A percentile compares a stretch with the other conserved stretches of the same genome.
Evolutionary conservation across 2,888 invertebrate species (phyloP).

Genomic region (Autographa pulchrina): DNA sequence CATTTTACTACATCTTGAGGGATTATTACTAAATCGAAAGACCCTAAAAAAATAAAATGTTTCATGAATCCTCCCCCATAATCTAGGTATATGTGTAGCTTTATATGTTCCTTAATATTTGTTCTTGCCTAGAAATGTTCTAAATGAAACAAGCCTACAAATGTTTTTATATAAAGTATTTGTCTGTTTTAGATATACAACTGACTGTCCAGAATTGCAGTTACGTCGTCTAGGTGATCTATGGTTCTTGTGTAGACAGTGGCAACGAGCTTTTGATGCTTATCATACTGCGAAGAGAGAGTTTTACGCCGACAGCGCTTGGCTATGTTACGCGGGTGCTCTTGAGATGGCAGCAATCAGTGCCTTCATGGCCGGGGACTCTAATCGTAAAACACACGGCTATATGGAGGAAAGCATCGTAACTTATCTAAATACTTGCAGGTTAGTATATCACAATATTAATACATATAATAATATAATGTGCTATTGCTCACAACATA

Average conservation of each 20-base stretch:
- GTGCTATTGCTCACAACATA: too few relatives aligned
- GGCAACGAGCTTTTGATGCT: slow-evolving; percentile 96
- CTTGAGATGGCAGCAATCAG: slow-evolving; percentile 98
- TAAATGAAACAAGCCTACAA: background rate
- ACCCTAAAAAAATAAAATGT: too few relatives aligned
- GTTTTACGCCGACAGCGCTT: slow-evolving; percentile 98
- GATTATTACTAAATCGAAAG: too few relatives aligned
- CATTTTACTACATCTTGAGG: background rate
- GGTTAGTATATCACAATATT: slow-evolving; percentile 82
- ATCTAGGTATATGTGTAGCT: too few relatives aligned
- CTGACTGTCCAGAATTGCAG: slow-evolving; percentile 97
- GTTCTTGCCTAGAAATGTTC: too few relatives aligned
- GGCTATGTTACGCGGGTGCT: slow-evolving; percentile 99
- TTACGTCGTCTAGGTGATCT: slow-evolving; percentile 97
- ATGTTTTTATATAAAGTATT: background rate
- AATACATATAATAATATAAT: too few relatives aligned
- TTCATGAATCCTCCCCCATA: too few relatives aligned
- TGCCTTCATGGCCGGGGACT: slow-evolving; percentile 96
- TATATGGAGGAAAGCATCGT: slow-evolving; percentile 98
- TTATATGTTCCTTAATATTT: too few relatives aligned
- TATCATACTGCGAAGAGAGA: slow-evolving; percentile 99
- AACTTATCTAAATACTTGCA: slow-evolving; percentile 97
- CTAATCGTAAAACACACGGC: slow-evolving; percentile 93
- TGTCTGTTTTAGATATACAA: slow-evolving; percentile 91
- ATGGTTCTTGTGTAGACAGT: slow-evolving; percentile 98